Conservation (phyloP, 2,888 invertebrate species). For the Stratiomys singularior region DNA sequence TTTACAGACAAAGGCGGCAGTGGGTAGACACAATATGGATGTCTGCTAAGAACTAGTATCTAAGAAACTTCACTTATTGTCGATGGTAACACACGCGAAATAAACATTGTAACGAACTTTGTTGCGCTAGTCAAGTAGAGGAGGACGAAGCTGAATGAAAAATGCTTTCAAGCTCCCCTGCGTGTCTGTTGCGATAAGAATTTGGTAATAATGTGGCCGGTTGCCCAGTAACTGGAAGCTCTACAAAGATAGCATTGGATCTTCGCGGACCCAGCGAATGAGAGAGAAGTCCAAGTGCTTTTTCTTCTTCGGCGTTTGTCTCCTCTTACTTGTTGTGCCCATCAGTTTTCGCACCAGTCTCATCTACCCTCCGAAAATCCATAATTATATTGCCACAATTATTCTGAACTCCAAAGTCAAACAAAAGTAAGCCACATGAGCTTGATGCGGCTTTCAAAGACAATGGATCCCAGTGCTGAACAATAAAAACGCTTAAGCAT, state of each 20-base stretch:
- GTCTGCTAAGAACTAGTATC: background rate
- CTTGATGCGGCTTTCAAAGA: background rate
- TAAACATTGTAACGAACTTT: too few relatives aligned
- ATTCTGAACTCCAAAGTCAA: background rate
- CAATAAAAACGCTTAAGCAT: background rate
- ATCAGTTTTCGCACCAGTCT: background rate
- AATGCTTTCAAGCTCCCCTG: background rate
- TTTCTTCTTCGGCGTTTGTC: too few relatives aligned
- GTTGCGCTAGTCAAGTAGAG: background rate
- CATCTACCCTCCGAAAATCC: background rate
- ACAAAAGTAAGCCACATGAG: constrained; percentile 11
- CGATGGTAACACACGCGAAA: background rate
- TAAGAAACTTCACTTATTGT: constrained; percentile 10
- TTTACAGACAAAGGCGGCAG: background rate
- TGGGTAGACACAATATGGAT: constrained; percentile 17
- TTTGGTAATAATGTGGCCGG: too few relatives aligned
- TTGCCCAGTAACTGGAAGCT: too few relatives aligned
- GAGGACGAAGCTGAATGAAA: background rate
- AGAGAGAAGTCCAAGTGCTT: too few relatives aligned
- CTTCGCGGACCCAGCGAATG: too few relatives aligned
- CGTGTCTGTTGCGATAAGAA: too few relatives aligned
- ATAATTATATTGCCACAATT: background rate
- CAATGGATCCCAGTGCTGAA: background rate
- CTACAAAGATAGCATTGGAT: too few relatives aligned
- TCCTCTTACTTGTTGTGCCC: too few relatives aligned